Evolutionary conservation across 2,797 vertebrate genomes (phyloP), one percentile per base, ranked within the genome.

Genomic region (Onychomys torridus): DNA sequence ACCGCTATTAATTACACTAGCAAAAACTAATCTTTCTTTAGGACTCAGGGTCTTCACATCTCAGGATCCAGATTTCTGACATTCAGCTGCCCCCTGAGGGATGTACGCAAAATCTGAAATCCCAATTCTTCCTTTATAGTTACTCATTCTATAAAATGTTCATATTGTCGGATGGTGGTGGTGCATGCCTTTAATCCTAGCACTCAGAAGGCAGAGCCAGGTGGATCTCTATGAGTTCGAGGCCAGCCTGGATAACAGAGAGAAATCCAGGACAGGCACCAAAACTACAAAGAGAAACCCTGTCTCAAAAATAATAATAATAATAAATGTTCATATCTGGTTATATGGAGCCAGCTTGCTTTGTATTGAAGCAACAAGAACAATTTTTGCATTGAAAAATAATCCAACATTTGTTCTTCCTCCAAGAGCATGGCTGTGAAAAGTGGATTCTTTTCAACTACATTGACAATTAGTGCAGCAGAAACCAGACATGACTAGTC

Each of bases 61-160:
- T n/a, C 46, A 40, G 61, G 29, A 65, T 11, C 34, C 65, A 73
- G 13, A 83, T 87, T 87, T 89, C 67, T 89, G 89, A 13, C 11
- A 79, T 29, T 89, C 46, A 65, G 57, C 40, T 95, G 49, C 49
- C 29, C 85, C 92, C 37, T 81, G 59, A 87, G 63, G 59, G 43
- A 91, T 49, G 12, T 57, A 76, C 25, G 55, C 32, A 76, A 94
- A 96, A 89, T 89, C 29, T 85, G 49, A 92, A 43, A 69, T 8
- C 59, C 59, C 29, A 59, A 90, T 93, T 94, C 32, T 92, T 94
- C 57, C 81, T 91, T 95, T 91, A 40, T 59, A 90, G 23, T 91
- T 85, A 94, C 46, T 83, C 91, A 73, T 86, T 82, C 87, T 65
- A 85, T 82, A 78, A 90, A 94, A 93, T 75, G 34, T 52, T 52